These are phyloP conservation scores for Sialia sialis DNA, from an alignment of 2,113 vertebrate species.

Conservation along the genomic window DNA sequence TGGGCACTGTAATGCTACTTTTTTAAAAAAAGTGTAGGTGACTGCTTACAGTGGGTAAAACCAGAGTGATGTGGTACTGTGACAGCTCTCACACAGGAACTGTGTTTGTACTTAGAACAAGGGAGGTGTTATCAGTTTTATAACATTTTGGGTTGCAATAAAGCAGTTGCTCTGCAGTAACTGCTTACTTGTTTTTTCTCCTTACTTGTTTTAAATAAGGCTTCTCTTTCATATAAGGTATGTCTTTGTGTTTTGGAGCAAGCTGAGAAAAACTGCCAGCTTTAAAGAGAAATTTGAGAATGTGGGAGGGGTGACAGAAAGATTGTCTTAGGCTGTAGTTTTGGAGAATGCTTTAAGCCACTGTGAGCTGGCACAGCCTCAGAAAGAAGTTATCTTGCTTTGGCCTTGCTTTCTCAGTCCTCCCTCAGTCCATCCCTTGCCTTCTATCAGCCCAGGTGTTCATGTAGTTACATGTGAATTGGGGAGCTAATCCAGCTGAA, in stretches of 20 bases:
- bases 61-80: background rate
- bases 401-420: background rate
- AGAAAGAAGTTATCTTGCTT: background rate
- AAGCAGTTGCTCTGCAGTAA: background rate
- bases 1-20: background rate
- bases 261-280: background rate
- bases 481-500: background rate
- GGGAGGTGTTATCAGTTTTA: background rate
- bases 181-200: background rate
- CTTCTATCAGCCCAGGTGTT: conserved; percentile 6
- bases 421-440: background rate
- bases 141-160: background rate
- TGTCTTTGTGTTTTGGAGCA: background rate
- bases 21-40: background rate
- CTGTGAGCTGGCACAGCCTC: background rate
- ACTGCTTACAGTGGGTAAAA: background rate
- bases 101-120: background rate
- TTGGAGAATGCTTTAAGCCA: background rate
- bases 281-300: conserved; percentile 26
- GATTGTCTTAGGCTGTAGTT: background rate
- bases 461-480: background rate
- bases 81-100: background rate
- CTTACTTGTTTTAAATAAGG: background rate
- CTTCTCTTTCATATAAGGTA: background rate
- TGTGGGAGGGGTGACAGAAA: background rate